Evolutionary conservation across 2,113 vertebrate genomes (phyloP), one percentile per base, ranked within the genome.

Genomic region (Tyrannus savana): DNA sequence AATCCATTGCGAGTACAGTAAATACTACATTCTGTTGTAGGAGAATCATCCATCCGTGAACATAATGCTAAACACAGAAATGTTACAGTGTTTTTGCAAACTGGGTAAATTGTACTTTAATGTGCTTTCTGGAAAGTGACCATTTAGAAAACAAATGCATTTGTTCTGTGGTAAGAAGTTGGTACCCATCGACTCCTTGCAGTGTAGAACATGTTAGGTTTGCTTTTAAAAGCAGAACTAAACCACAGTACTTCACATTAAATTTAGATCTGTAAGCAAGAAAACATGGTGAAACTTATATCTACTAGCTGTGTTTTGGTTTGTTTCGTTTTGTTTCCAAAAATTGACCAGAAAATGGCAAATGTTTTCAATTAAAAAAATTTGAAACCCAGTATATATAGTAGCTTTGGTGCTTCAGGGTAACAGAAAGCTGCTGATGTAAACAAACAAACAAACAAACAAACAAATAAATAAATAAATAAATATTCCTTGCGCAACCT

Each of bases 51-150:
- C 49, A 63, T 35, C 85, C 78, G 79, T 67, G 53, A 89, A 86
- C 37, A 37, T 62, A 71, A 93, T 69, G 56, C 42, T 76, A 85
- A 94, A 87, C 59, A 92, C 31, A 94, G 86, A 87, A 93, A 76
- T 28, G 59, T 84, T 87, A 85, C 1, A 59, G 68, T 74, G 78
- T 72, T 95, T 81, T 69, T 86, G 53, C 75, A 78, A 95, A 89
- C 64, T 44, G 39, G 49, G 69, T 84, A 95, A 85, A 91, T 39
- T 82, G 56, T 69, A 68, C 30, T 86, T 95, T 89, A 68, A 93
- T 91, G 28, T 85, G 24, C 67, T 90, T 91, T 74, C 46, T 76
- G 50, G 50, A 85, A 97, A 96, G 91, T 41, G 50, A 91, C 24
- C 59, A 52, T 74, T 86, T 80, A 74, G 64, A 80, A 79, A 95